A percentile compares a stretch with the other conserved stretches of the same genome.
Evolutionary conservation across 2,888 invertebrate species (phyloP).

Genomic region (Alentia gelatinosa): DNA sequence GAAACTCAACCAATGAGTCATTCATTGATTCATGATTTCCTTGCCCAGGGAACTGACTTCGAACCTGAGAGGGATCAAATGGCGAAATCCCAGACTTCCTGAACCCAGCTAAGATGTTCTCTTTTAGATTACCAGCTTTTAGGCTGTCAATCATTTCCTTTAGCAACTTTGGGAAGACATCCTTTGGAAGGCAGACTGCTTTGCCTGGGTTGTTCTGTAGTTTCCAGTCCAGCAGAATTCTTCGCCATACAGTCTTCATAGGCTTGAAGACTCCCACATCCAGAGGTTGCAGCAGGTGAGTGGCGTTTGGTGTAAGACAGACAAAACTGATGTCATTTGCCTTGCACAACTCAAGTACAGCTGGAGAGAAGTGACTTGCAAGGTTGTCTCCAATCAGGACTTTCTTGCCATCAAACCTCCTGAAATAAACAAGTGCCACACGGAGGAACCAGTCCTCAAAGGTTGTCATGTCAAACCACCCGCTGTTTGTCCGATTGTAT

Average conservation of each 20-base stretch:
- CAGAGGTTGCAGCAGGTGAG: conserved; percentile 66
- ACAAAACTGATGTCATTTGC: conserved; percentile 75
- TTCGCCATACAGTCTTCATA: conserved; percentile 62
- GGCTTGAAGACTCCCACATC: conserved; percentile 65
- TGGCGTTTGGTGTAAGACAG: conserved; percentile 64
- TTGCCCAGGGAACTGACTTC: background rate
- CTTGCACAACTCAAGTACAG: conserved; percentile 73
- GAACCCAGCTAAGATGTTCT: background rate
- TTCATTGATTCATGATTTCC: background rate
- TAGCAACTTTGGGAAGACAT: background rate
- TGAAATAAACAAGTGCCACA: conserved; percentile 68
- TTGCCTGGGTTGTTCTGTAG: background rate
- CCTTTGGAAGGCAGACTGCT: background rate
- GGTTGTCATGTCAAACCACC: conserved; percentile 72
- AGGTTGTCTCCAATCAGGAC: conserved; percentile 38
- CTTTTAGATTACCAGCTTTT: background rate
- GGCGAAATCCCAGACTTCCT: background rate
- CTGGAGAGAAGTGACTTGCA: conserved; percentile 70
- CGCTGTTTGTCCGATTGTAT: conserved; percentile 78
- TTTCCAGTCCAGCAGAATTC: conserved; percentile 47
- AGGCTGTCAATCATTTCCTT: background rate
- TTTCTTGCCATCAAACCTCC: background rate
- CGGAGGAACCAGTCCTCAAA: conserved; percentile 76
- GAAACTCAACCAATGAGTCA: background rate
- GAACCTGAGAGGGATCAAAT: background rate